phyloP scores from a whole-genome alignment of 2,888 invertebrate genomes.

The Beris chalybata region DNA sequence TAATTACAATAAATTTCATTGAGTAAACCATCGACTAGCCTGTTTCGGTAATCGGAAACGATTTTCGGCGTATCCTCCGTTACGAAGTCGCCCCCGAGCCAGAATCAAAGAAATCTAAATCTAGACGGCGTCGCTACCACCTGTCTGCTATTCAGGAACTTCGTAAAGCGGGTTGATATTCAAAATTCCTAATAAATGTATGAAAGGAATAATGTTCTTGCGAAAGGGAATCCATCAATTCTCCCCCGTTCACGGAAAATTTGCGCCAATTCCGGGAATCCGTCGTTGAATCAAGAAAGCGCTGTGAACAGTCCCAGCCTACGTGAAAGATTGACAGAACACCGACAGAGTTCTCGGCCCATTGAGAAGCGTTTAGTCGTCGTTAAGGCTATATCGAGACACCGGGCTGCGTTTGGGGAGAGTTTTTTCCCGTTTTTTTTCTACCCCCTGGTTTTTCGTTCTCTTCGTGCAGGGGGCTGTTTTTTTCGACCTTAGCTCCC shows the following conservation, averaged over 20 bases:
- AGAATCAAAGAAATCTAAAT: too few relatives aligned
- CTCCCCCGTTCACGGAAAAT: slow-evolving; percentile 21
- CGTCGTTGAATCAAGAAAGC: slow-evolving; percentile 19
- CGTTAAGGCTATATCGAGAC: slow-evolving; percentile 30
- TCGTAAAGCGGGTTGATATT: too few relatives aligned
- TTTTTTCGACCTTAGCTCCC: slow-evolving; percentile 19
- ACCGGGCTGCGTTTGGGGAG: not conserved
- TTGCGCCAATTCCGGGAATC: slow-evolving; percentile 20
- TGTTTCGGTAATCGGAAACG: too few relatives aligned
- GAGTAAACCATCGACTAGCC: too few relatives aligned
- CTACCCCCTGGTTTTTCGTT: not conserved
- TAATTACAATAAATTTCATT: too few relatives aligned
- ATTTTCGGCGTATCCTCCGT: too few relatives aligned
- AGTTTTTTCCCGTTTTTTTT: not conserved
- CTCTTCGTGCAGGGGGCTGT: slow-evolving; percentile 18
- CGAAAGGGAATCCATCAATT: too few relatives aligned
- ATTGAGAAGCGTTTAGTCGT: slow-evolving; percentile 24
- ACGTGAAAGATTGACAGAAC: slow-evolving; percentile 13
- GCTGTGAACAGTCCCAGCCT: slow-evolving; percentile 20
- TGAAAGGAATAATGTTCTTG: too few relatives aligned
- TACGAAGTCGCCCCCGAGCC: too few relatives aligned
- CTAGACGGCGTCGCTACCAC: too few relatives aligned
- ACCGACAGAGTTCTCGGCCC: slow-evolving; percentile 8
- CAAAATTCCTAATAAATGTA: too few relatives aligned
- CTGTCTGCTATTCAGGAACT: too few relatives aligned